Conservation (phyloP, 2,797 vertebrate species). For the Acipenser transmontanus region DNA sequence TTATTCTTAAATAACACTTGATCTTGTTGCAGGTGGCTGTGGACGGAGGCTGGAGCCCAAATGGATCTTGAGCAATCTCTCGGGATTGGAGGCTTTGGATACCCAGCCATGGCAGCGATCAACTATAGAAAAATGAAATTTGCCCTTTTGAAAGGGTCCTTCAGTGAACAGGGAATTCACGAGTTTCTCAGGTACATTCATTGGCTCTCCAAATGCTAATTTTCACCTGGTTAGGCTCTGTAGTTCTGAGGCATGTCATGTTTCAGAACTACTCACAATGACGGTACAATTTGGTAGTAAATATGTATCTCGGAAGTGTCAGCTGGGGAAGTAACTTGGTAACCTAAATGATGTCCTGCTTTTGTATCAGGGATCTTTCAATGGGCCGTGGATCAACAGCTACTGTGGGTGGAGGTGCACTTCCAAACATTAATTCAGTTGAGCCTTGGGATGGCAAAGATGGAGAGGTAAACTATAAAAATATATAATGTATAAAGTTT, state of each 20-base stretch:
- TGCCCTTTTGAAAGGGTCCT: slow-evolving; percentile 87
- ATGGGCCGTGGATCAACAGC: slow-evolving; percentile 87
- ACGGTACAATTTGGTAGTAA: no score
- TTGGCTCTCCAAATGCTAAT: no score
- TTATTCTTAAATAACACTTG: background rate
- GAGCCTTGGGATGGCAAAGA: slow-evolving; percentile 92
- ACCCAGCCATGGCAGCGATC: slow-evolving; percentile 93
- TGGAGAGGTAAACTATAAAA: slow-evolving; percentile 70
- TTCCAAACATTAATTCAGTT: slow-evolving; percentile 73
- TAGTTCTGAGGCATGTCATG: no score
- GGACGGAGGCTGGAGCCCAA: slow-evolving; percentile 89
- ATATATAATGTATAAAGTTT: no score
- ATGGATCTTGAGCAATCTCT: slow-evolving; percentile 76
- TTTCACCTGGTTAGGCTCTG: no score
- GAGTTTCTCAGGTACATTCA: slow-evolving; percentile 85
- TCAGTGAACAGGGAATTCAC: slow-evolving; percentile 91
- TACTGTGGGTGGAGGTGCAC: slow-evolving; percentile 71
- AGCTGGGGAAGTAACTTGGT: background rate
- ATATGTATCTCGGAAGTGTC: no score
- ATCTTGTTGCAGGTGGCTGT: slow-evolving; percentile 74
- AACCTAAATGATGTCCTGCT: background rate
- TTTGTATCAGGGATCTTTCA: slow-evolving; percentile 75
- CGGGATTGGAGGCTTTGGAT: slow-evolving; percentile 92
- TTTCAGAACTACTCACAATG: no score
- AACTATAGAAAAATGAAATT: slow-evolving; percentile 95